These are phyloP conservation scores for Philopotamus ludificatus DNA, from an alignment of 1,140 invertebrate species.

Conservation along the genomic window DNA sequence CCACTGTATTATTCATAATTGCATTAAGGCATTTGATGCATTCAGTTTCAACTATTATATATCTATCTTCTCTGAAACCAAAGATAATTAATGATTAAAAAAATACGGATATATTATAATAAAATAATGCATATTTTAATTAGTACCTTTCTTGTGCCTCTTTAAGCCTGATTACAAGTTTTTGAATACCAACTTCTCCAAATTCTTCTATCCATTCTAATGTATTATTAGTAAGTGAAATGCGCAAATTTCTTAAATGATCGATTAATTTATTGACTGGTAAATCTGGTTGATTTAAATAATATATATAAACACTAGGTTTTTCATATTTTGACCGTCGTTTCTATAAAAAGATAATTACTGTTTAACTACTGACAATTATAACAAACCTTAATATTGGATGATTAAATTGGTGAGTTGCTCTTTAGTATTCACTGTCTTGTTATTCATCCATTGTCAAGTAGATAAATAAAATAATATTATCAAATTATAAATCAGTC, in stretches of 20 bases:
- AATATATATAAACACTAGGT: constrained; percentile 82
- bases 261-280: constrained; percentile 81
- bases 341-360: constrained; percentile 44
- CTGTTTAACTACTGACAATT: not conserved
- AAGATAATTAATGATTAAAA: constrained; percentile 19
- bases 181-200: constrained; percentile 75
- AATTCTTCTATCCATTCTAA: constrained; percentile 96
- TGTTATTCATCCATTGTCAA: too few species aligned
- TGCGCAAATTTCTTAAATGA: constrained; percentile 84
- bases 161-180: constrained; percentile 70
- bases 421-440: too few species aligned
- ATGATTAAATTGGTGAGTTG: too few species aligned
- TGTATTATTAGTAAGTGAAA: constrained; percentile 91
- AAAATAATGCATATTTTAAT: constrained; percentile 22
- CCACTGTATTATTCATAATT: constrained; percentile 92
- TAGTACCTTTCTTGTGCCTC: constrained; percentile 76
- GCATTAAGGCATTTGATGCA: constrained; percentile 90
- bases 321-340: constrained; percentile 70
- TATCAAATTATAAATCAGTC: too few species aligned
- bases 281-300: constrained; percentile 76
- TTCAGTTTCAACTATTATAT: constrained; percentile 83
- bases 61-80: constrained; percentile 64
- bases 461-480: constrained; percentile 5
- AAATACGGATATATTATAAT: not conserved
- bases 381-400: too few species aligned